Base-by-base conservation (phyloP, 2,888 invertebrate genomes). In the Petrolisthes manimaculis region DNA sequence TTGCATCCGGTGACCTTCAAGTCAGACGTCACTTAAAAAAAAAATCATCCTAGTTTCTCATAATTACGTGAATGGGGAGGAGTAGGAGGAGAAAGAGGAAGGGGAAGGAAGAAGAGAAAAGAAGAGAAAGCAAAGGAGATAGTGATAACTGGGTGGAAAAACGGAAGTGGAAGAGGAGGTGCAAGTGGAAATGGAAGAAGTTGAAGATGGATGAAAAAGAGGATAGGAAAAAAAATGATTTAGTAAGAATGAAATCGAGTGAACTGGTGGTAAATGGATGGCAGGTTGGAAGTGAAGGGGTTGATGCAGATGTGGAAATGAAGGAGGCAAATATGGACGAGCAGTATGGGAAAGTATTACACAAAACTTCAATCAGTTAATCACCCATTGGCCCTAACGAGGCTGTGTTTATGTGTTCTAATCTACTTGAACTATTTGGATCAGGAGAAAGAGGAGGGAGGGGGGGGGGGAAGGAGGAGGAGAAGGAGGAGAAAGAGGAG, bases 1-100 rank as follows among this genome's bases (percentile, higher is more conserved):
- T 82, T 82, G 67, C 82, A 82, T 82, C 82, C 51, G 24, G 37
- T 54, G 81, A 81, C 81, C 81, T 81, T 81, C 81, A 79, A 79
- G n/a, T 54, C 14, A 4, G 6, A 77, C 77, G 61, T 61, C 61
- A 18, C 61, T 18, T 61, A 18, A 61, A 12, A 61, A 61, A 61
- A 61, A 61, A 61, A 18, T 61, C 18, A 9, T 61, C 18, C 18
- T 9, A 18, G 9, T 61, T 61, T 61, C 61, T 61, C 61, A 78
- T 78, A 78, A 75, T 21, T 24, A 24, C n/a, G n/a, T 37, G 37
- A 37, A 37, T 37, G 1, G 37, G 37, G n/a, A n/a, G 75, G 75
- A 21, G 75, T 0, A 18, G 21, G 2, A n/a, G 37, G n/a, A 75
- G 75, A n/a, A n/a, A n/a, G 75, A 9, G 37, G 75, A 75, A 3